Percentiles rank a stretch among this genome's conserved stretches.
These are phyloP conservation scores for Actinopyga echinites DNA, from an alignment of 53 echinoderm and acorn worm species.

Conservation along the genomic window DNA sequence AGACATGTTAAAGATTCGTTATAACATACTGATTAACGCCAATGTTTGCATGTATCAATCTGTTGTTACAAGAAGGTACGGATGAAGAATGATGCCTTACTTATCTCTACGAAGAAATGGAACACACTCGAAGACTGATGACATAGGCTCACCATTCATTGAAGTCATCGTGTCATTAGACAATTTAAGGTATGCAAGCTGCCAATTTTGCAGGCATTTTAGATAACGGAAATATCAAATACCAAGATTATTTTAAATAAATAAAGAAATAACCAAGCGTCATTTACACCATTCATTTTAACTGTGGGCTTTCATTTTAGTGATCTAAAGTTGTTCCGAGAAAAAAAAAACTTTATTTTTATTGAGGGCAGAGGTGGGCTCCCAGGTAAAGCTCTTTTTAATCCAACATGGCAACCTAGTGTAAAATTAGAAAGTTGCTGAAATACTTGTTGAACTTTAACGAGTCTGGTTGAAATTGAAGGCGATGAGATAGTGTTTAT, in stretches of 20 bases:
- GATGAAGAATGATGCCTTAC: no score
- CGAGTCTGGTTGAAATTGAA: constrained; percentile 17
- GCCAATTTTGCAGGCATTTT: background rate
- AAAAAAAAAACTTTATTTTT: constrained; percentile 13
- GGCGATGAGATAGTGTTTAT: constrained; percentile 40
- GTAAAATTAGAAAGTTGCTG: background rate
- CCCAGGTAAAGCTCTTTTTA: background rate
- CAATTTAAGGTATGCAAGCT: background rate
- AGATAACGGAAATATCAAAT: constrained; percentile 5
- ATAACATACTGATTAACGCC: no score
- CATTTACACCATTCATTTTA: constrained; percentile 19
- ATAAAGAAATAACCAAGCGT: background rate
- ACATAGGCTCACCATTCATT: no score
- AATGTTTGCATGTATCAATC: no score
- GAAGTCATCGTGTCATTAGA: no score
- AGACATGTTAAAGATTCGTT: no score
- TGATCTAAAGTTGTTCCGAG: background rate
- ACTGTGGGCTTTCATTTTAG: background rate
- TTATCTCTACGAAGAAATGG: no score
- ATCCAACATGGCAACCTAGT: background rate
- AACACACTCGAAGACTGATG: no score
- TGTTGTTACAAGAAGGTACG: no score
- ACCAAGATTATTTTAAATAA: constrained; percentile 19
- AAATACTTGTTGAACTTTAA: constrained; percentile 20
- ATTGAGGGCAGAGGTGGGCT: constrained; percentile 5